phyloP scores from a whole-genome alignment of 92 coral and sea anemone species.

The Epizoanthus ramosus region DNA sequence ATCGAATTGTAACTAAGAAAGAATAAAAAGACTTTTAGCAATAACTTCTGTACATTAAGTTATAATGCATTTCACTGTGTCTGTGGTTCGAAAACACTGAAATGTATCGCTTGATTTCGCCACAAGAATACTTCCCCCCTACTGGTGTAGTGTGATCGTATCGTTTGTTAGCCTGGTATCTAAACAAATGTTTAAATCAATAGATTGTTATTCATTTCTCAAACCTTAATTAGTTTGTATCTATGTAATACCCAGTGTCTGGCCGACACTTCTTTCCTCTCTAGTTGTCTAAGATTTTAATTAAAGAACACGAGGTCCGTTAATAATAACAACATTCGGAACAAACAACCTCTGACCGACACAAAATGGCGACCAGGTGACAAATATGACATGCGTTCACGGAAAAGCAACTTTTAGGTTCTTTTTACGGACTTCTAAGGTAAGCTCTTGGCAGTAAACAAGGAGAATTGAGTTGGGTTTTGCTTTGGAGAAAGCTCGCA shows the following conservation, averaged over 20 bases:
- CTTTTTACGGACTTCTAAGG: neutral
- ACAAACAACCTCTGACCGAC: neutral
- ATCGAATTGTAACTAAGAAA: no score
- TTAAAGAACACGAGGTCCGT: neutral
- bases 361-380: neutral
- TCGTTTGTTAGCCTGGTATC: neutral
- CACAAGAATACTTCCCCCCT: no score
- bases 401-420: neutral
- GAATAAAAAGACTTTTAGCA: no score
- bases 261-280: neutral
- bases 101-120: no score
- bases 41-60: no score
- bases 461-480: neutral
- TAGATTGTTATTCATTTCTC: neutral
- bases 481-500: neutral
- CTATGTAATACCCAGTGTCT: neutral
- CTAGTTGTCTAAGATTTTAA: slow-evolving; percentile 1
- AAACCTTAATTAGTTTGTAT: slow-evolving; percentile 3
- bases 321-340: neutral
- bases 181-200: slow-evolving; percentile 7
- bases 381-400: neutral
- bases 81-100: no score
- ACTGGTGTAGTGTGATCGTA: no score
- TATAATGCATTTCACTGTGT: no score
- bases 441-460: neutral